Percentiles rank a stretch among this genome's conserved stretches.
Conservation (phyloP, 2,888 invertebrate genomes). For the Patella caerulea region DNA sequence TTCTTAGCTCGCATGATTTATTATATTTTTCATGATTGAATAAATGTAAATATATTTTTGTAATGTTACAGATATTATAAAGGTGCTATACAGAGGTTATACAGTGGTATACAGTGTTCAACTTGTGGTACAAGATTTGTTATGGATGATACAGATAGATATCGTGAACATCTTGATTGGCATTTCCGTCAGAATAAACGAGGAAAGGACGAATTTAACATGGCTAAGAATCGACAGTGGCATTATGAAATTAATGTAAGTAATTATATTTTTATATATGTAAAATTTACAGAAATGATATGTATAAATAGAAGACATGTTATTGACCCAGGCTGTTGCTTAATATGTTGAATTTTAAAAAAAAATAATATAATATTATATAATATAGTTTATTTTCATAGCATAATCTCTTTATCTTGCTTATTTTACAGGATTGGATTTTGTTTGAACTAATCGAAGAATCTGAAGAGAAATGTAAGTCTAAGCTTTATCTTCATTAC, state of each 20-base stretch:
- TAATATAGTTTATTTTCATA: background rate
- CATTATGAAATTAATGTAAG: constrained; percentile 81
- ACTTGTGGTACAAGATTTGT: constrained; percentile 96
- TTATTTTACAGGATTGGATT: constrained; percentile 83
- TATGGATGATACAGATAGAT: constrained; percentile 84
- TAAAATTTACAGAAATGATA: background rate
- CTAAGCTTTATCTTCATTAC: background rate
- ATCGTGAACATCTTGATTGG: constrained; percentile 96
- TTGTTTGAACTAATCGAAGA: constrained; percentile 95
- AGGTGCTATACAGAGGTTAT: constrained; percentile 77
- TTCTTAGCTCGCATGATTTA: too few relatives aligned
- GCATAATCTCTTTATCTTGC: constrained; percentile 42
- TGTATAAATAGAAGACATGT: background rate
- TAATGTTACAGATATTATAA: constrained; percentile 78
- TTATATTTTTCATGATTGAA: too few relatives aligned
- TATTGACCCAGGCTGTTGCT: background rate
- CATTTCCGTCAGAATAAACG: constrained; percentile 93
- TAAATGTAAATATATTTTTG: background rate
- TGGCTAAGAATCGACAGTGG: constrained; percentile 89
- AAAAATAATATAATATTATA: background rate
- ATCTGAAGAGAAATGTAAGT: constrained; percentile 82
- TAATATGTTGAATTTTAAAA: background rate
- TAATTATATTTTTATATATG: constrained; percentile 22
- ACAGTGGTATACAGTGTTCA: constrained; percentile 94
- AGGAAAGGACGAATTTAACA: constrained; percentile 84